Evolutionary conservation across 2,888 invertebrate genomes (phyloP).

Genomic region (Apamea crenata): DNA sequence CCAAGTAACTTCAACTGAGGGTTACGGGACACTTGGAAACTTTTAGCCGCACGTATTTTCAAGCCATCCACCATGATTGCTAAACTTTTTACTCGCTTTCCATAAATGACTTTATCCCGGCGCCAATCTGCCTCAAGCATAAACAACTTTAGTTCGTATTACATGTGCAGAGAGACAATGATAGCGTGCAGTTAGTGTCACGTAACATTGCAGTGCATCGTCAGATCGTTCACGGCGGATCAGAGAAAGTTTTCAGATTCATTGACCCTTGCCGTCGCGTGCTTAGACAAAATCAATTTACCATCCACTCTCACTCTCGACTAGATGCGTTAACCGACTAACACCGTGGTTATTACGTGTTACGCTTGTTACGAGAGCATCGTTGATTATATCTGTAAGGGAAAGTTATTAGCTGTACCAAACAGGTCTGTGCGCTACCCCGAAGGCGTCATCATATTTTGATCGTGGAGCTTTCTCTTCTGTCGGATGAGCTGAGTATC

Average conservation of each 20-base stretch:
- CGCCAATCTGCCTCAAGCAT: conserved; percentile 20
- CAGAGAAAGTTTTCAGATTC: conserved; percentile 84
- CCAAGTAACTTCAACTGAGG: conserved; percentile 16
- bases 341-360: conserved; percentile 77
- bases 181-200: conserved; percentile 62
- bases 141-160: conserved; percentile 57
- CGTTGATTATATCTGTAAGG: conserved; percentile 82
- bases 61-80: conserved; percentile 50
- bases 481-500: conserved; percentile 37
- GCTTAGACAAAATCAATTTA: conserved; percentile 86
- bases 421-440: conserved; percentile 69
- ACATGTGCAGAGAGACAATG: conserved; percentile 57
- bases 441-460: conserved; percentile 68
- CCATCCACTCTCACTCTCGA: conserved; percentile 85
- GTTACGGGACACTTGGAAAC: conserved; percentile 10
- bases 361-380: conserved; percentile 80
- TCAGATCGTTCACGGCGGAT: conserved; percentile 66
- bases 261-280: conserved; percentile 85
- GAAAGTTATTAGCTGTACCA: conserved; percentile 81
- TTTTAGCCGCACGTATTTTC: conserved; percentile 37
- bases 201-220: conserved; percentile 65
- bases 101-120: conserved; percentile 51
- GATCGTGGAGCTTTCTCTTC: conserved; percentile 62
- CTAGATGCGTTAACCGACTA: conserved; percentile 76
- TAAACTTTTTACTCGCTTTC: conserved; percentile 58